Evolutionary conservation across 2,797 vertebrate genomes (phyloP), one percentile per base, ranked within the genome.

Genomic region (Sciurus vulgaris): DNA sequence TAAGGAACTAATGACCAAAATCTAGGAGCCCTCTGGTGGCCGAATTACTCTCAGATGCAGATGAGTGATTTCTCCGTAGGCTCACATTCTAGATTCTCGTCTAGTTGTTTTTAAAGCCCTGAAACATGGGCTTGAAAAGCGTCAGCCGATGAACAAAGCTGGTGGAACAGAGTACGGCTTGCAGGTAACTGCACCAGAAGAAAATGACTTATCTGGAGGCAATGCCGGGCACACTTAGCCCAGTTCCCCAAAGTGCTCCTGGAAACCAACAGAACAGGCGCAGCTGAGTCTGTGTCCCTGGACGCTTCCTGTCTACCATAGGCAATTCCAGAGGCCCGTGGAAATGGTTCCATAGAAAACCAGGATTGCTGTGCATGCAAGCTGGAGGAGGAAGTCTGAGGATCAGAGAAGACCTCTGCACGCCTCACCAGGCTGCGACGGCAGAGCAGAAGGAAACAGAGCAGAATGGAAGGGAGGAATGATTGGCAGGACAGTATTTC

Each of bases 11-110:
- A 94, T 24, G 82, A 79, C 26, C 86, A 90, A 93, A 96, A 92
- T 94, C 22, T 70, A 73, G 87, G 96, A 76, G 96, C 97, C 97
- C 97, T 90, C 97, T 97, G 65, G 82, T 97, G 97, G 96, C 41
- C 22, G 94, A 72, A 86, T 49, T n/a, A 4, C 49, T 73, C 86
- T 82, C 54, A 35, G 14, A 2, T 35, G 17, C 30, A n/a, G 44
- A 49, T 5, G n/a, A 9, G 0, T 22, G 0, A 20, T 72, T 87
- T 73, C 20, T 30, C 30, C 30, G 35, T 76, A 59, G 6, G 61
- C 6, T 95, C 94, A 51, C 76, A 69, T 82, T 59, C 47, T 49
- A 33, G 24, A 24, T 54, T 61, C 44, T 44, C 2, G 30, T 24
- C 13, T 44, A 38, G 61, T 79, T 70, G 41, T 82, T 70, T n/a